Evolutionary conservation across 35 echinoderm and acorn worm genomes (phyloP).

Genomic region (Ophiothrix spiculata): DNA sequence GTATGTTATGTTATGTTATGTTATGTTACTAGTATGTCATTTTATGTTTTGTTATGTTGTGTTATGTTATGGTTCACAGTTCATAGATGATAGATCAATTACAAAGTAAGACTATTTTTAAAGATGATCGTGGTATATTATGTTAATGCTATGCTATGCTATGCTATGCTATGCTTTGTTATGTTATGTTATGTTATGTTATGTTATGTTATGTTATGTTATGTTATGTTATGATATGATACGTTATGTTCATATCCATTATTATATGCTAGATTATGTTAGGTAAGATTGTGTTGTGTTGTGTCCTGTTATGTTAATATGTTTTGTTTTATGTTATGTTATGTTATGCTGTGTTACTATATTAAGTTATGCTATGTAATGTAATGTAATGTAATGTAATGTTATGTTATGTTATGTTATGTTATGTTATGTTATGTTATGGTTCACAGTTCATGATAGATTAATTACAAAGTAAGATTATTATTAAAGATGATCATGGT

Average conservation of each 20-base stretch:
- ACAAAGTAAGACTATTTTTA: too few relatives aligned
- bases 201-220: slow-evolving; percentile 10
- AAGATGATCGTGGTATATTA: too few relatives aligned
- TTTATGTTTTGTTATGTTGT: slow-evolving; percentile 17
- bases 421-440: slow-evolving; percentile 8
- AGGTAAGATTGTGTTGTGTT: neutral
- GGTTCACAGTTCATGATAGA: too few relatives aligned
- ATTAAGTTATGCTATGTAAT: slow-evolving; percentile 16
- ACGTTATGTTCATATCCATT: neutral
- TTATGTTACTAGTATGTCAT: slow-evolving; percentile 17
- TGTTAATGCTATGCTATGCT: too few relatives aligned
- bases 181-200: slow-evolving; percentile 13
- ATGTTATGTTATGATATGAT: slow-evolving; percentile 14
- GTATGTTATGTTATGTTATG: neutral
- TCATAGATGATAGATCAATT: too few relatives aligned
- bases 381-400: slow-evolving; percentile 16
- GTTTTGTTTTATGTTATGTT: neutral
- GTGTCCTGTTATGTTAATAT: neutral
- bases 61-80: slow-evolving; percentile 26
- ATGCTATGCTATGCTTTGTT: slow-evolving; percentile 11
- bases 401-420: slow-evolving; percentile 11
- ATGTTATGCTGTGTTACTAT: neutral
- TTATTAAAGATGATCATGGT: too few relatives aligned
- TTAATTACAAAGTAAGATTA: too few relatives aligned
- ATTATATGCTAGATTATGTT: neutral